Evolutionary conservation across 2,888 invertebrate genomes (phyloP).

Genomic region (Polylopha cassiicola): DNA sequence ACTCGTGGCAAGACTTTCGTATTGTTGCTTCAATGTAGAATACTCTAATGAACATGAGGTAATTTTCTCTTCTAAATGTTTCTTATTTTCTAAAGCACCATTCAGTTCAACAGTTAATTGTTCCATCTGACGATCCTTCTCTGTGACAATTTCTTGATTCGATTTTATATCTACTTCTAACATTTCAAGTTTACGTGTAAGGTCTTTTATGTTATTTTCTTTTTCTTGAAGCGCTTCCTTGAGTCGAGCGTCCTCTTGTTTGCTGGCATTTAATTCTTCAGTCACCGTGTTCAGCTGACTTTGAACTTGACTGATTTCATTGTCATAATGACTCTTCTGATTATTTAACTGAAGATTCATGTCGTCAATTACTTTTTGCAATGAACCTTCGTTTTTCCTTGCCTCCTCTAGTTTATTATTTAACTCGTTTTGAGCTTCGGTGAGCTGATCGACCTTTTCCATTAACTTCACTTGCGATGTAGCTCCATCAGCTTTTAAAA

Average conservation of each 20-base stretch:
- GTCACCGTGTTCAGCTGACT: constrained; percentile 41
- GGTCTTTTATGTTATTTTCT: constrained; percentile 57
- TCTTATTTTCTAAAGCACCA: constrained; percentile 60
- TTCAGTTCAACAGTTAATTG: constrained; percentile 56
- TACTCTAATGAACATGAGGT: constrained; percentile 54
- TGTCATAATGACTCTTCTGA: constrained; percentile 58
- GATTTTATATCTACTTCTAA: constrained; percentile 66
- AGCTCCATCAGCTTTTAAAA: constrained; percentile 64
- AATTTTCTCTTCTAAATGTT: constrained; percentile 67
- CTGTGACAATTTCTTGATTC: constrained; percentile 58
- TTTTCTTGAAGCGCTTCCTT: constrained; percentile 54
- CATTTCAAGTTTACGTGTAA: constrained; percentile 64
- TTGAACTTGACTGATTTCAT: constrained; percentile 53
- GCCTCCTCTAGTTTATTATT: constrained; percentile 70
- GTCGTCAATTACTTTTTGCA: constrained; percentile 66
- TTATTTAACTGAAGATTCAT: constrained; percentile 64
- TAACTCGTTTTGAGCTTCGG: constrained; percentile 68
- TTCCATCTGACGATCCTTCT: constrained; percentile 69
- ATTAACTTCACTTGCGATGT: constrained; percentile 67
- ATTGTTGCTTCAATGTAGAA: constrained; percentile 57
- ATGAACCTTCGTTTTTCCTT: constrained; percentile 64
- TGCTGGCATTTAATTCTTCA: constrained; percentile 49
- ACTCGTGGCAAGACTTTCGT: constrained; percentile 61
- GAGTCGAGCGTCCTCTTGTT: constrained; percentile 44
- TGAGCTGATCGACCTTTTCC: constrained; percentile 69